Percentiles rank a stretch among this genome's conserved stretches.
Conservation (phyloP, 92 coral and sea anemone species). For the Phymanthus crucifer region DNA sequence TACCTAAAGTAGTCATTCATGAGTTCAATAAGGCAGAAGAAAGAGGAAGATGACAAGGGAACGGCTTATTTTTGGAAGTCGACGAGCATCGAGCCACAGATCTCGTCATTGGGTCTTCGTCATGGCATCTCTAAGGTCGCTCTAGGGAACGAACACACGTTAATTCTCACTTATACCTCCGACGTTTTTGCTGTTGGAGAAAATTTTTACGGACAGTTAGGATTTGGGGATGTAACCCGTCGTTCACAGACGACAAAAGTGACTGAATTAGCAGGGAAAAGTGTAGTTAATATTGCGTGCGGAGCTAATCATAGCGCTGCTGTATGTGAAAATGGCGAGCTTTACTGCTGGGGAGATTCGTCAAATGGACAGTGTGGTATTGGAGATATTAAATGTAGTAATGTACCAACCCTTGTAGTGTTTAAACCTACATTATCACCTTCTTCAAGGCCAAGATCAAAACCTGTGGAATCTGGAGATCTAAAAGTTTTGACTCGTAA, state of each 20-base stretch:
- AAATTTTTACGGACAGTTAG: slow-evolving; percentile 89
- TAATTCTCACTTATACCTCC: slow-evolving; percentile 76
- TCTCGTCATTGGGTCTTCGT: slow-evolving; percentile 57
- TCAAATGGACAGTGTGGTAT: slow-evolving; percentile 95
- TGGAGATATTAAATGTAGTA: slow-evolving; percentile 56
- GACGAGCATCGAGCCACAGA: slow-evolving; percentile 77
- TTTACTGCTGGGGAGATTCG: slow-evolving; percentile 95
- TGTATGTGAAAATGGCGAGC: slow-evolving; percentile 69
- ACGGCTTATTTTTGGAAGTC: slow-evolving; percentile 92
- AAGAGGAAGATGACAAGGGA: slow-evolving; percentile 72
- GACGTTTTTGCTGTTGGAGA: slow-evolving; percentile 82
- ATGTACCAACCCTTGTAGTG: slow-evolving; percentile 58
- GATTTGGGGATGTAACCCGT: slow-evolving; percentile 74
- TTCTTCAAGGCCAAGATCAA: slow-evolving; percentile 14
- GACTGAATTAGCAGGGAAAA: slow-evolving; percentile 58
- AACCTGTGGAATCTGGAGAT: slow-evolving; percentile 35
- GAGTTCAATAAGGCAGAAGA: slow-evolving; percentile 27
- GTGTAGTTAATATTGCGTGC: slow-evolving; percentile 73
- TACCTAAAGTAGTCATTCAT: slow-evolving; percentile 17
- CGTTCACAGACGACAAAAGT: slow-evolving; percentile 64
- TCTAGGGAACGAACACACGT: slow-evolving; percentile 79
- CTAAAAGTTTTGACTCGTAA: neutral
- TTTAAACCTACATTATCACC: slow-evolving; percentile 40
- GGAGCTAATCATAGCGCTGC: slow-evolving; percentile 83
- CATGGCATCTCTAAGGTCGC: slow-evolving; percentile 90